Base-by-base conservation (phyloP, 37 sponge, comb jelly and placozoan genomes). In the Mnemiopsis leidyi region DNA sequence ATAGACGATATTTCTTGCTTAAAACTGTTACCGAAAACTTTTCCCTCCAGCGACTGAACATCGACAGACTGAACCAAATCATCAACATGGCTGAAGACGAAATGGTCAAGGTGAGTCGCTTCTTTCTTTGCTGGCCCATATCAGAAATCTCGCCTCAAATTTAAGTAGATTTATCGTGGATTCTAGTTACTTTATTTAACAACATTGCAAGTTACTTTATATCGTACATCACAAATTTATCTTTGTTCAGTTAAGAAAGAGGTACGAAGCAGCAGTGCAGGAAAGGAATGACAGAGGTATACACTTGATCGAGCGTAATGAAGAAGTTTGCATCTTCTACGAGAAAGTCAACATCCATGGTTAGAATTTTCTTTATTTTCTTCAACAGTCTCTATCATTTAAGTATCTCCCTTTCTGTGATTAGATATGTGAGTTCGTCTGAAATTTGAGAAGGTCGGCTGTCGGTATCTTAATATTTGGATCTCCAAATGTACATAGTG, bases 251-350 rank as follows among this genome's bases (percentile, higher is more conserved):
- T 92, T 97, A 39, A 73, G 96, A 0, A 93, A 76, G 39, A 83
- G 94, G 20, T 99, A 97, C 95, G 97, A 99, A 75, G 94, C 92
- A 32, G 93, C 94, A 33, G 94, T 96, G 0, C 96, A 97, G 83
- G 97, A 97, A 68, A 96, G 99, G 18, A 99, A 99, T 94, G 97
- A 97, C 68, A 40, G 95, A 3, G 99, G 99, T 0, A 94, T 99
- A 3, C 96, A 96, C 33, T 94, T 99, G 76, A 97, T 99, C 68
- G 99, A 99, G 79, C 76, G 99, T 31, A 99, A 99, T 95, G 99
- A 99, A 69, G 99, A 99, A 76, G 95, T 96, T 28, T 95, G 96
- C 69, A 96, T 99, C 37, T 99, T 99, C 90, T 96, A 99, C 77
- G 99, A 99, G 95, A 96, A 94, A 68, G 82, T 95, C 7, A 99